Conservation (phyloP, 2,113 vertebrate genomes). For the Pelecanoides urinatrix region DNA sequence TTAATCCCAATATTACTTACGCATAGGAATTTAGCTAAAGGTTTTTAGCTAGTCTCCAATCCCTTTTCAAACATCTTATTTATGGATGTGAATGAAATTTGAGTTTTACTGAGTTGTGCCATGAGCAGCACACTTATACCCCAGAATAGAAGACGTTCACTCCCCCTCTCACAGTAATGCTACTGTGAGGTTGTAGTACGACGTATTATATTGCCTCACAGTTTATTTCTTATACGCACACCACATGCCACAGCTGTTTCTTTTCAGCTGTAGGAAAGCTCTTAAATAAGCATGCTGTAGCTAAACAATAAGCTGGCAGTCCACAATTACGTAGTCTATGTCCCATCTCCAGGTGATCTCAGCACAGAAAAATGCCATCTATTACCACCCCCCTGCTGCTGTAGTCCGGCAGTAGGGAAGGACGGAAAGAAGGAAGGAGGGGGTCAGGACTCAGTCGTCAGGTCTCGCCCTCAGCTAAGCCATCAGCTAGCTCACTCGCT, state of each 20-base stretch:
- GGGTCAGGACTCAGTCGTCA: neutral
- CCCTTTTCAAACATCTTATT: neutral
- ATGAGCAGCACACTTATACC: neutral
- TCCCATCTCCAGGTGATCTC: neutral
- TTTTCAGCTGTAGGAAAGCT: neutral
- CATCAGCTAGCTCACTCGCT: neutral
- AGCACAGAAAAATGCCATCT: neutral
- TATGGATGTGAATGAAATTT: neutral
- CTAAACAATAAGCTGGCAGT: neutral
- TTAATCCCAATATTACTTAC: neutral
- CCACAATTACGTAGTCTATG: neutral
- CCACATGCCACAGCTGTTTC: neutral
- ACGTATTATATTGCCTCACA: rapidly evolving
- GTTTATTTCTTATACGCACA: neutral
- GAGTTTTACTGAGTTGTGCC: neutral
- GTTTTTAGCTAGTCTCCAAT: neutral
- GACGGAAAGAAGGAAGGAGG: neutral
- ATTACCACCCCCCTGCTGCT: neutral
- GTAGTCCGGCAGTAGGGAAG: neutral
- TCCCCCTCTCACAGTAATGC: neutral
- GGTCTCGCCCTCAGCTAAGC: neutral
- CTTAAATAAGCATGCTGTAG: neutral
- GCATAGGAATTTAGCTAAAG: neutral
- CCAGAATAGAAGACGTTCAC: neutral
- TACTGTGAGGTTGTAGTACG: rapidly evolving